Conservation (phyloP, 2,888 invertebrate genomes). For the Pimpla rufipes region DNA sequence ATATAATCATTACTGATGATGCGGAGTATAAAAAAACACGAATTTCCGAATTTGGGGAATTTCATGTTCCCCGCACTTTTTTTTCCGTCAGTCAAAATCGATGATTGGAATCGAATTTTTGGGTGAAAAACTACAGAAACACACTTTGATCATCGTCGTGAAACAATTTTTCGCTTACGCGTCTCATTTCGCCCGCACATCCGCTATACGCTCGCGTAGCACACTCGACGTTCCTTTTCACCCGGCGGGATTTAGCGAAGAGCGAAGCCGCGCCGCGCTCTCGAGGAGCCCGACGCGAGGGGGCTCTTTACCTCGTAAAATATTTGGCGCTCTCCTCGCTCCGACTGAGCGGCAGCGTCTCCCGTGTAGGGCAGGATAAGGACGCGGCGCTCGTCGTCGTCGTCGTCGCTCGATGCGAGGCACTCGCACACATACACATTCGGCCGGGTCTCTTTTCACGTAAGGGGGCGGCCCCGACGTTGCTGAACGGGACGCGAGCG, state of each 20-base stretch:
- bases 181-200: too few species aligned
- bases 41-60: too few species aligned
- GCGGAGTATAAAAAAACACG: too few species aligned
- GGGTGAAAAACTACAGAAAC: too few species aligned
- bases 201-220: not conserved
- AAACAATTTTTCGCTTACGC: too few species aligned
- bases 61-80: too few species aligned
- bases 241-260: not conserved
- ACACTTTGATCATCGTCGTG: too few species aligned
- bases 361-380: constrained; percentile 33
- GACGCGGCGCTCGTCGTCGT: constrained; percentile 51
- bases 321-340: constrained; percentile 52
- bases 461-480: constrained; percentile 53
- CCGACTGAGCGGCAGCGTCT: not conserved
- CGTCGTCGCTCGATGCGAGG: constrained; percentile 47
- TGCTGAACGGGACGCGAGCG: constrained; percentile 67
- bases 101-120: too few species aligned
- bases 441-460: constrained; percentile 67
- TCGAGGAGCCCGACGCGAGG: not conserved
- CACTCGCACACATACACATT: constrained; percentile 40
- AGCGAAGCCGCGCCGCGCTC: not conserved
- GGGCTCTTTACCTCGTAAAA: constrained; percentile 57
- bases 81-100: too few species aligned
- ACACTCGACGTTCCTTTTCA: not conserved
- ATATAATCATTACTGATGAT: too few species aligned